These are phyloP conservation scores for Papilio demoleus DNA, from an alignment of 2,888 invertebrate species.

Conservation along the genomic window DNA sequence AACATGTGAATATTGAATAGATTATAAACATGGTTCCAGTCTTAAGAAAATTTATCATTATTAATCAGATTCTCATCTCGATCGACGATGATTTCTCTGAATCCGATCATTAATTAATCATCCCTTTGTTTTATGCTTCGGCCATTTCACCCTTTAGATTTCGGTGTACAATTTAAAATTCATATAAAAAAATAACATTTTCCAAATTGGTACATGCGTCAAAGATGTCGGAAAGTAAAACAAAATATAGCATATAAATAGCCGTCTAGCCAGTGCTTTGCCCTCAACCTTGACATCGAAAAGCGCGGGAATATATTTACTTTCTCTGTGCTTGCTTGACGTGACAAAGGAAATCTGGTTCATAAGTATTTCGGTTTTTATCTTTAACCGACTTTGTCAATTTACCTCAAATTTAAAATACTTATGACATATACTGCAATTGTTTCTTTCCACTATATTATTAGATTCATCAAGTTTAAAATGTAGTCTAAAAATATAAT, in stretches of 20 bases:
- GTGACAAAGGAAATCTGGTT: conserved; percentile 24
- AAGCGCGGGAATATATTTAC: conserved; percentile 14
- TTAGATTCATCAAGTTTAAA: too few species aligned
- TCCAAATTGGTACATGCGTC: conserved; percentile 32
- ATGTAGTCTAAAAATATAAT: too few species aligned
- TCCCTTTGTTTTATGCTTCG: background rate
- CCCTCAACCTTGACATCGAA: conserved; percentile 55
- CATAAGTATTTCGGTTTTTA: too few species aligned
- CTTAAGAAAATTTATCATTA: too few species aligned
- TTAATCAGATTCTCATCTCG: too few species aligned
- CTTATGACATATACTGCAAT: too few species aligned
- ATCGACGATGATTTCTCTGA: too few species aligned
- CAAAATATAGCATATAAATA: conserved; percentile 60
- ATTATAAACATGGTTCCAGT: too few species aligned
- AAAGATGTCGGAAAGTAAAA: conserved; percentile 54
- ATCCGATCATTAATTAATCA: too few species aligned
- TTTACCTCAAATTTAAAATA: too few species aligned
- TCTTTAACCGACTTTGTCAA: too few species aligned
- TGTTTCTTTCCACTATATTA: background rate
- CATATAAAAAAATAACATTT: background rate
- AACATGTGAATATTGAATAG: too few species aligned
- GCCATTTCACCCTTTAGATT: background rate
- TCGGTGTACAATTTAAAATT: background rate
- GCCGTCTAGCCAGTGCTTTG: conserved; percentile 48
- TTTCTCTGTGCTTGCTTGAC: background rate